Evolutionary conservation across 2,113 vertebrate species (phyloP), one percentile per base, ranked within the genome.

Genomic region (Halcyon senegalensis): DNA sequence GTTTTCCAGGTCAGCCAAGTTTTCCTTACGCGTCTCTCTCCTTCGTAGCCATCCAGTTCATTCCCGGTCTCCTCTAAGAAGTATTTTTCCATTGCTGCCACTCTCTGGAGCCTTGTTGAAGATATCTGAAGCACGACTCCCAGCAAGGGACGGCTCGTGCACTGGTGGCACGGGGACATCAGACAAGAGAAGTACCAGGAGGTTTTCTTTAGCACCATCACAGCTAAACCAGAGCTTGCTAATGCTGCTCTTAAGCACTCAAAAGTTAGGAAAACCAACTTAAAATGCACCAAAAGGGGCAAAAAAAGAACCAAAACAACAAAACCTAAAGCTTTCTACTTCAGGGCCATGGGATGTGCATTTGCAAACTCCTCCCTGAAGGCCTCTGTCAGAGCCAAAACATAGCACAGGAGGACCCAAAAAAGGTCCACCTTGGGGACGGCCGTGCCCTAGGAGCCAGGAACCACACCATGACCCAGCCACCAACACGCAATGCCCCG

Each of bases 61-160:
- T 14, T 60, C 23, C 59, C 2, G 1, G 35, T 43, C 28, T 92
- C 43, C 73, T 84, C 23, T 63, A 41, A 80, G 35, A 33, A 39
- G 20, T 39, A 39, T 43, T 68, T 56, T 89, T 55, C 70, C 51
- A 39, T 4, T 59, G 80, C 31, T 90, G 85, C 27, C 67, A 43
- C 11, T 9, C 44, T 87, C 28, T 27, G 64, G 20, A 14, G 17
- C 41, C 31, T 74, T 20, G 27, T 18, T 89, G 64, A 84, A 24
- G 35, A 85, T 44, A 59, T 67, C 39, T 55, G 74, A 69, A 74
- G 51, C 13, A 23, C 9, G 21, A 62, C 44, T 68, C 53, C 55
- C 39, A 85, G 55, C 0, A 0, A 74, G n/a, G 35, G 44, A 63
- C 35, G 60, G 37, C 30, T 56, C 0, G 0, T 30, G 39, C 48